These are phyloP conservation scores for Engraulis encrasicolus DNA, from an alignment of 2,113 vertebrate genomes.

Conservation along the genomic window DNA sequence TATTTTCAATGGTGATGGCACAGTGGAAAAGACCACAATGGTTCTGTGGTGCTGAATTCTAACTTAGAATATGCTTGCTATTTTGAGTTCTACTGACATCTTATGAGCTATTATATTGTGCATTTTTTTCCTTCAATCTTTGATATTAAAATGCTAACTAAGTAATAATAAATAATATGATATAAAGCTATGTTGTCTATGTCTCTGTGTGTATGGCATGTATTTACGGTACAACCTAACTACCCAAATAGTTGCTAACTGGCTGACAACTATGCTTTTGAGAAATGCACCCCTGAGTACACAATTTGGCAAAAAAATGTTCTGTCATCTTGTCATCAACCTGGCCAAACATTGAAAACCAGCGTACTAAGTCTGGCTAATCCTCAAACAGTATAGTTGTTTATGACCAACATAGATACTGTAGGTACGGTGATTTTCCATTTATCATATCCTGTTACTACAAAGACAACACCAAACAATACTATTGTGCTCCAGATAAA, in stretches of 20 bases:
- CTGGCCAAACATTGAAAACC: neutral
- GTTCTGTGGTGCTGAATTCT: neutral
- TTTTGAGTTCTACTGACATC: slow-evolving; percentile 48
- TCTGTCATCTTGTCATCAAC: neutral
- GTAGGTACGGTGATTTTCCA: too few relatives aligned
- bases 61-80: slow-evolving; percentile 59
- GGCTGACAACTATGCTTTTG: too few relatives aligned
- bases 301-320: neutral
- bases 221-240: too few relatives aligned
- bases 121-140: slow-evolving; percentile 65
- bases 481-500: neutral
- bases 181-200: slow-evolving; percentile 33
- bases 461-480: neutral
- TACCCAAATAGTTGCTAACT: too few relatives aligned
- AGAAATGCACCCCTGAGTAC: too few relatives aligned
- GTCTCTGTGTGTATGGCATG: neutral
- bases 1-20: neutral
- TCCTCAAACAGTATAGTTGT: too few relatives aligned
- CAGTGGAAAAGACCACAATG: neutral
- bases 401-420: too few relatives aligned
- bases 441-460: too few relatives aligned
- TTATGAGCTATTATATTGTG: slow-evolving; percentile 51
- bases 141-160: slow-evolving; percentile 49
- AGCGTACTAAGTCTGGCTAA: too few relatives aligned
- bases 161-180: slow-evolving; percentile 64